Conservation (phyloP, 2,113 vertebrate genomes). For the Tupaia tana region DNA sequence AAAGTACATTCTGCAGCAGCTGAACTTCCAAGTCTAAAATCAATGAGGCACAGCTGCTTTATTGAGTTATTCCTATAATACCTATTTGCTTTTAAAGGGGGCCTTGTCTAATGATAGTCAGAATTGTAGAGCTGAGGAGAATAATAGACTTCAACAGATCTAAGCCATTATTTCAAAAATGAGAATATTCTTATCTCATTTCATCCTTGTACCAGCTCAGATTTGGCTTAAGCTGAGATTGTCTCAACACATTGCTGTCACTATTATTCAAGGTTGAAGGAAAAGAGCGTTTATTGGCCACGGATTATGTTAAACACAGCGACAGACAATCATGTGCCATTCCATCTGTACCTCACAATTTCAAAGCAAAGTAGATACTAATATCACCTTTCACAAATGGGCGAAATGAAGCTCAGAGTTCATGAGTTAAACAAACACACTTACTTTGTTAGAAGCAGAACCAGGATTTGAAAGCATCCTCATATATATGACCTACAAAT, state of each 20-base stretch:
- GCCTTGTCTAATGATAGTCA: slow-evolving; percentile 10
- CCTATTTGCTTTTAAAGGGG: slow-evolving; percentile 41
- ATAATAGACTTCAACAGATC: neutral
- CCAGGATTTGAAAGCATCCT: neutral
- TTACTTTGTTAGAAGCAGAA: neutral
- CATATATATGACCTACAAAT: neutral
- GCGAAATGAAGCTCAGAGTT: neutral
- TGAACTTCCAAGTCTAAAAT: slow-evolving; percentile 38
- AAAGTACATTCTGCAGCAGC: neutral
- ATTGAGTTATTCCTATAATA: slow-evolving; percentile 39
- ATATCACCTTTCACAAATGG: neutral
- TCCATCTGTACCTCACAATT: neutral
- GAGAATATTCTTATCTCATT: neutral
- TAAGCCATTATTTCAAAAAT: slow-evolving; percentile 37
- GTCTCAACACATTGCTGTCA: neutral
- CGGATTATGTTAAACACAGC: neutral
- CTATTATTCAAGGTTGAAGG: neutral
- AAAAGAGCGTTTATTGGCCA: neutral
- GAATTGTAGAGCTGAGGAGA: neutral
- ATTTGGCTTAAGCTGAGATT: neutral
- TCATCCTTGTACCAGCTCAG: neutral
- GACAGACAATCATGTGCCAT: neutral
- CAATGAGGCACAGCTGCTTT: slow-evolving; percentile 44
- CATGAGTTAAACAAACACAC: neutral
- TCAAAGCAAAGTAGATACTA: neutral